Base-by-base conservation (phyloP, 2,113 vertebrate genomes). In the Seriola rivoliana region DNA sequence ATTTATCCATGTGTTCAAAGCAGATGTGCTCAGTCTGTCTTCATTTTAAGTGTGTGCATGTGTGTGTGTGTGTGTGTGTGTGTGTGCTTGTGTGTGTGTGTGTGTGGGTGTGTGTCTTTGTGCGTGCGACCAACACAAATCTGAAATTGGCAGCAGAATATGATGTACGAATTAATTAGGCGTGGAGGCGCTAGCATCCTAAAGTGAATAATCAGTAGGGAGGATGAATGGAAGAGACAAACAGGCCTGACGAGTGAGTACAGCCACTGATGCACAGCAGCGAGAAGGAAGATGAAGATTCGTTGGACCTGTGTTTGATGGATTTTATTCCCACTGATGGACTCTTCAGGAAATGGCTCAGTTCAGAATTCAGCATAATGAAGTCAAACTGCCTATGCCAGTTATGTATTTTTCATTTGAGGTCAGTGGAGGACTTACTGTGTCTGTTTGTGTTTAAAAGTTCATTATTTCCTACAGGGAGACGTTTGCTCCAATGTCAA, bases 151-250 rank as follows among this genome's bases (percentile, higher is more conserved):
- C 88, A 88, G 80, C 60, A 73, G 58, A 90, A 85, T 85, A 83
- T 85, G 75, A 70, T 66, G 69, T 74, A 63, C 44, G 8, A 92
- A 86, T 89, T 85, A 88, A 92, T 89, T 90, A 91, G 87, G 58
- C 79, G 44, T 90, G 64, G 75, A 88, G 54, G 73, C 66, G 73
- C 90, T 38, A 64, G 78, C 79, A 84, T 89, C 69, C 84, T 68
- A 85, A 90, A 82, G 85, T 87, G 87, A 89, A 82, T 85, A 87
- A 89, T 89, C 85, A 85, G 77, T 57, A 50, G 42, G 57, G 72
- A 70, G 77, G 80, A 89, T 85, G 75, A 91, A 84, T 81, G 58
- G 58, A 78, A 58, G 78, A 89, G 69, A 89, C 80, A 85, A 87
- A 89, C 81, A 82, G 72, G 65, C 81, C 60, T 84, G 83, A 90